Evolutionary conservation across 2,888 invertebrate genomes (phyloP).

Genomic region (Diploptera punctata): DNA sequence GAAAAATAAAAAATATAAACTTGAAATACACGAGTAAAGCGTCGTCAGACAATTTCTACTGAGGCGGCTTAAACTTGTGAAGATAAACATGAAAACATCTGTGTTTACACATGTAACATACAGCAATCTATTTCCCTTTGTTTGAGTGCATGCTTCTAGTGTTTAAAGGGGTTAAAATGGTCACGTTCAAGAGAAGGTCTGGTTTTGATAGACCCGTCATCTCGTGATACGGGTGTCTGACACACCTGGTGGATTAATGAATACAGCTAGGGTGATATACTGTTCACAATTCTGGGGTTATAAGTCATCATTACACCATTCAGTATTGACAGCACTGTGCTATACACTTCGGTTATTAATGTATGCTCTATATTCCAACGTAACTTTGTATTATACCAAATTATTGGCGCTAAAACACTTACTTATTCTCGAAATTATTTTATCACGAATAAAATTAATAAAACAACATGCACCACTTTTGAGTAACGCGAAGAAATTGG

Average conservation of each 20-base stretch:
- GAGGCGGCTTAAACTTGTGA: not conserved
- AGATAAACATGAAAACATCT: not conserved
- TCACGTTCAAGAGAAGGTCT: not conserved
- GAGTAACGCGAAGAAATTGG: too few relatives aligned
- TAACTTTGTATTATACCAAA: too few relatives aligned
- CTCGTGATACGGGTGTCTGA: not conserved
- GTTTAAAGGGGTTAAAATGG: constrained; percentile 22
- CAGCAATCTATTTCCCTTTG: not conserved
- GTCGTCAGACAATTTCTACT: too few relatives aligned
- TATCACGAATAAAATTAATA: too few relatives aligned
- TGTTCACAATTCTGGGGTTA: not conserved
- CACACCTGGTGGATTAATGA: constrained; percentile 19
- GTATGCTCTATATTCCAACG: too few relatives aligned
- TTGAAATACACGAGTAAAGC: too few relatives aligned
- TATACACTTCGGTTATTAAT: too few relatives aligned
- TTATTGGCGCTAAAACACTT: too few relatives aligned
- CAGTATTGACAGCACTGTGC: not conserved
- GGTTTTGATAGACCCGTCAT: not conserved
- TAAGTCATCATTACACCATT: not conserved
- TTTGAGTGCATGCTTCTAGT: not conserved
- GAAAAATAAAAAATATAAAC: too few relatives aligned
- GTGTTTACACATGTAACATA: not conserved
- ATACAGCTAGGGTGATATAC: not conserved
- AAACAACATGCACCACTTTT: too few relatives aligned
- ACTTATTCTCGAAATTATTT: too few relatives aligned